These are phyloP conservation scores for Neopelma chrysocephalum DNA, from an alignment of 2,797 vertebrate genomes.

Conservation along the genomic window DNA sequence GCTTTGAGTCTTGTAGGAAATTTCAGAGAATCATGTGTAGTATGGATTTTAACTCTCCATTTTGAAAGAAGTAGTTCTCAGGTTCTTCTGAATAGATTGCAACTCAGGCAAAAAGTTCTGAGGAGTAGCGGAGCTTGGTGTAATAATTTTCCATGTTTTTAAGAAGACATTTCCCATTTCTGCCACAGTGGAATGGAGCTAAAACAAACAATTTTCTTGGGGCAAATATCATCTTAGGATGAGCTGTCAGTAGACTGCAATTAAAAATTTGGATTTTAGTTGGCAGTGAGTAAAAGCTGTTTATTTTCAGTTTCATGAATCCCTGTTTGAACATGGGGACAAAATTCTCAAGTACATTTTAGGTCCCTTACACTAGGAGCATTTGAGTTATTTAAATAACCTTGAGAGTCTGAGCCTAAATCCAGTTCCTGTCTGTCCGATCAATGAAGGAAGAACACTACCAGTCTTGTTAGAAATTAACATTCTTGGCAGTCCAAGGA, in stretches of 20 bases:
- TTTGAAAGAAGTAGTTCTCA: background rate
- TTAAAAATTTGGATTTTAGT: background rate
- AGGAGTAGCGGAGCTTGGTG: background rate
- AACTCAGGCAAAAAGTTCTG: background rate
- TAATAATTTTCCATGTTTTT: background rate
- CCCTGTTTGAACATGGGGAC: background rate
- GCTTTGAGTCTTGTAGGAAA: background rate
- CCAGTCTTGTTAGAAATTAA: slow-evolving; percentile 1
- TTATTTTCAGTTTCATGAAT: background rate
- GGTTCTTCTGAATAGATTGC: background rate
- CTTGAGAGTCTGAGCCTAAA: background rate
- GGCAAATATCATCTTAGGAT: background rate
- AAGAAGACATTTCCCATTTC: background rate
- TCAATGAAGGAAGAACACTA: background rate
- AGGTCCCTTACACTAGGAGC: background rate
- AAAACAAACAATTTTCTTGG: background rate
- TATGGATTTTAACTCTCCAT: background rate
- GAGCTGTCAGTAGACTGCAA: background rate
- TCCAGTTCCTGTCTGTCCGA: slow-evolving; percentile 4
- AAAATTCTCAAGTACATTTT: background rate
- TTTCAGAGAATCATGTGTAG: background rate
- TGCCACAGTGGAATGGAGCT: background rate
- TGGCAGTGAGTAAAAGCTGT: background rate
- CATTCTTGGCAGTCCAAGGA: background rate
- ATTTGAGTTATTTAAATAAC: background rate